Evolutionary conservation across 2,113 vertebrate species (phyloP), one percentile per base, ranked within the genome.

Genomic region (Ceratotherium simum): DNA sequence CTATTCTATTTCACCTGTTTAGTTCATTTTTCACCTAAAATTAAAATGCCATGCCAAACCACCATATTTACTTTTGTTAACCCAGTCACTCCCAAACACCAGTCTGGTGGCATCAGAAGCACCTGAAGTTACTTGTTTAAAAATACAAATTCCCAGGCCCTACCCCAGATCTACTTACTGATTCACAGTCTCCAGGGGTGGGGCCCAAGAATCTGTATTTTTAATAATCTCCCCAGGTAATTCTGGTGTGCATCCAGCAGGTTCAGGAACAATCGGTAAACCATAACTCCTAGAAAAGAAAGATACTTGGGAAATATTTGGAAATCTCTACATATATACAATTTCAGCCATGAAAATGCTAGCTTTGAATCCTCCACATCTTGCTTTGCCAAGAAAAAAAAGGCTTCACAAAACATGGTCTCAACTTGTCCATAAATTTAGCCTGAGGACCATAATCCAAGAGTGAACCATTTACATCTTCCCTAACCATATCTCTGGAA

Each of bases 181-280:
- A 97, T 96, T 96, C 70, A 97, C 39, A 96, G 54, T 92, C 83
- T 98, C 97, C 10, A 0, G 79, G 87, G 97, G 75, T 96, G 96
- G 96, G 79, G 90, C 95, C 97, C 97, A 97, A 87, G 97, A 96
- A 90, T 98, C 98, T 97, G 90, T 90, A 96, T 96, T 98, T 98
- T 97, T 98, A 96, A 75, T 95, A 87, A 83, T 96, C 94, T 97
- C 97, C 94, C 97, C 98, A 96, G 97, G 96, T 97, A 92, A 97
- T 92, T 98, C 98, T 96, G 96, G 90, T 97, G 97, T 67, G 76
- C 97, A 95, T 80, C 92, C 87, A 31, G 95, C 70, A 95, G 97
- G 75, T 36, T 97, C 95, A 75, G 96, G 79, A 91, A 69, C 67
- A 95, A 65, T 60, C 2, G n/a, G 64, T 72, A 97, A 96, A 96